These are phyloP conservation scores for Trachelus troglodyta DNA, from an alignment of 2,888 invertebrate genomes.

Conservation along the genomic window DNA sequence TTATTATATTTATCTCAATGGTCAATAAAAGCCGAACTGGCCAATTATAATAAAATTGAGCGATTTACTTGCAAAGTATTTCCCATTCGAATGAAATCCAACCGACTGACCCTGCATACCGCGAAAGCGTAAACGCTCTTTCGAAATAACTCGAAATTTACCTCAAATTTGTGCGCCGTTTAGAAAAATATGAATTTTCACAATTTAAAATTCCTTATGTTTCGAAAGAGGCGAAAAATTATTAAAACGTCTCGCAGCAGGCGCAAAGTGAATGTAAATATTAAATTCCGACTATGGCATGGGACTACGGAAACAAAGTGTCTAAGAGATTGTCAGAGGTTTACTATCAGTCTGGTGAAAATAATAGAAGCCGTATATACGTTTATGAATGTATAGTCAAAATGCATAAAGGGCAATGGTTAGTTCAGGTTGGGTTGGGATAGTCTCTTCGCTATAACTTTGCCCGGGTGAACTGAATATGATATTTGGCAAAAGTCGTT, in stretches of 20 bases:
- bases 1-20: no score
- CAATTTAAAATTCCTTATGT: not conserved
- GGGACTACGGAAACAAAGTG: not conserved
- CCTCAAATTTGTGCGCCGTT: not conserved
- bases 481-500: constrained; percentile 15
- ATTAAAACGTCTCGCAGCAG: no score
- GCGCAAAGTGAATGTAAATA: not conserved
- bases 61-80: not conserved
- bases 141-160: not conserved
- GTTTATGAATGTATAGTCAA: not conserved
- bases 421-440: not conserved
- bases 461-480: not conserved
- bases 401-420: not conserved
- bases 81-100: not conserved
- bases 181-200: not conserved
- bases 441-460: not conserved
- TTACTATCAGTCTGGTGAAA: not conserved
- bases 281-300: not conserved
- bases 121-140: no score
- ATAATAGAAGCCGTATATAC: not conserved
- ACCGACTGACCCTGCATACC: not conserved
- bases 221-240: no score
- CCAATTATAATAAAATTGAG: not conserved
- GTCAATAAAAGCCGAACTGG: no score
- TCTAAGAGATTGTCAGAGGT: not conserved